Conservation (phyloP, 1,140 invertebrate genomes). For the Trypoxylus dichotomus region DNA sequence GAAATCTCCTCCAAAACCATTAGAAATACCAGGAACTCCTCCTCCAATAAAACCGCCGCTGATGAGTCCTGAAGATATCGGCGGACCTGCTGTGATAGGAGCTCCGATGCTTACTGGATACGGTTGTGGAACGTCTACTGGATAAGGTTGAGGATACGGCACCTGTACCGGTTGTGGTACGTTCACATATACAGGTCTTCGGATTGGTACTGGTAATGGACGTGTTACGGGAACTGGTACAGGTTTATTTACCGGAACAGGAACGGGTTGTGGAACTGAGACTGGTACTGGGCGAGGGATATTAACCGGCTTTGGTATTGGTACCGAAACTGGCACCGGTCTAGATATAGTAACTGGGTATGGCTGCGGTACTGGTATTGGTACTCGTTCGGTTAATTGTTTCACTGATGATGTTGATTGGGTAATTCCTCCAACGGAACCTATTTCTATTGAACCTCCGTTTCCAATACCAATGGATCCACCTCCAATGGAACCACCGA, state of each 20-base stretch:
- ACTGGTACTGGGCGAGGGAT: conserved; percentile 30
- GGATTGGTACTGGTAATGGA: conserved; percentile 27
- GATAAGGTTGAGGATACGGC: conserved; percentile 22
- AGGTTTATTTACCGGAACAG: not conserved
- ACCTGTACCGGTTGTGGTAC: conserved; percentile 27
- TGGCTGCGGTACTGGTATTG: conserved; percentile 30
- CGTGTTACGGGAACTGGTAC: conserved; percentile 5
- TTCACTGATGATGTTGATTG: not conserved
- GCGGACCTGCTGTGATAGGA: not conserved
- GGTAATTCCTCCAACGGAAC: not conserved
- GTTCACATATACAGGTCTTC: not conserved
- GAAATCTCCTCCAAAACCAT: not conserved
- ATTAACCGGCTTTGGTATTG: conserved; percentile 25
- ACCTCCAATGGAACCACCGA: not conserved
- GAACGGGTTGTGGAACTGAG: conserved; percentile 2
- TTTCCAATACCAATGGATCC: not conserved
- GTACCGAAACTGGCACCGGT: conserved; percentile 20
- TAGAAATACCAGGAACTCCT: not conserved
- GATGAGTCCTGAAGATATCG: not conserved
- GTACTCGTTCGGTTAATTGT: conserved; percentile 22
- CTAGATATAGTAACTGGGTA: conserved; percentile 11
- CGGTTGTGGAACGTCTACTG: conserved; percentile 9
- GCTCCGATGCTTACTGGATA: not conserved
- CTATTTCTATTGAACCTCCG: not conserved
- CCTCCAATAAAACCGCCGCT: not conserved